phyloP scores from a whole-genome alignment of 2,797 vertebrate genomes.

The Sphaeramia orbicularis region DNA sequence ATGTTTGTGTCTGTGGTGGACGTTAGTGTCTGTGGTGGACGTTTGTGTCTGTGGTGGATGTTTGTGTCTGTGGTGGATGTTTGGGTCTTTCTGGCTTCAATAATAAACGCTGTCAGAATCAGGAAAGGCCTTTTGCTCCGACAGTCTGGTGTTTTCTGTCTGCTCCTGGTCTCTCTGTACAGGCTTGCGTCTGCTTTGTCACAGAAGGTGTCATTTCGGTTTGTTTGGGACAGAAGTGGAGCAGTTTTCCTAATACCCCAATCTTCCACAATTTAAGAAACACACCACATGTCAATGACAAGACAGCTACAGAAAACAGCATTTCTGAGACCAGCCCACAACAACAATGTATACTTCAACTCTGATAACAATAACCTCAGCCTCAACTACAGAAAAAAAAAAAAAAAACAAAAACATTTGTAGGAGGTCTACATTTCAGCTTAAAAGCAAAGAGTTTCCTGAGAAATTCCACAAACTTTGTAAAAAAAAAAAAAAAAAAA shows the following conservation, averaged over 20 bases:
- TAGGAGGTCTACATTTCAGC: constrained; percentile 1
- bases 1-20: no score
- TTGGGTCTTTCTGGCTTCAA: no score
- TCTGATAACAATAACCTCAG: neutral
- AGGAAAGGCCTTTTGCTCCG: no score
- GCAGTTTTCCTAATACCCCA: constrained; percentile 22
- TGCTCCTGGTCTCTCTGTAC: constrained; percentile 5
- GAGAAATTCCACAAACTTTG: neutral
- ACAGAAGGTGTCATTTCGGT: constrained; percentile 1
- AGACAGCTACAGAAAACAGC: constrained; percentile 14
- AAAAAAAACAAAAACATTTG: no score
- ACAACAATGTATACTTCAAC: neutral
- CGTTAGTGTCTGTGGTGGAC: no score
- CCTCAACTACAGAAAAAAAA: neutral
- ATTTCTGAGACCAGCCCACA: constrained; percentile 10
- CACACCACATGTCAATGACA: neutral
- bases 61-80: no score
- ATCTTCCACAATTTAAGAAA: constrained; percentile 42
- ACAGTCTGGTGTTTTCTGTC: neutral
- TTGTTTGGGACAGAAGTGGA: constrained; percentile 25
- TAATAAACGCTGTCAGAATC: no score
- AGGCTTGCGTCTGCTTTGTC: neutral
- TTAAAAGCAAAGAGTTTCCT: neutral
- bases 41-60: no score
- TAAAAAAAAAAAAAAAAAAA: neutral